Evolutionary conservation across 35 echinoderm and acorn worm species (phyloP).

Genomic region (Amphiura filiformis): DNA sequence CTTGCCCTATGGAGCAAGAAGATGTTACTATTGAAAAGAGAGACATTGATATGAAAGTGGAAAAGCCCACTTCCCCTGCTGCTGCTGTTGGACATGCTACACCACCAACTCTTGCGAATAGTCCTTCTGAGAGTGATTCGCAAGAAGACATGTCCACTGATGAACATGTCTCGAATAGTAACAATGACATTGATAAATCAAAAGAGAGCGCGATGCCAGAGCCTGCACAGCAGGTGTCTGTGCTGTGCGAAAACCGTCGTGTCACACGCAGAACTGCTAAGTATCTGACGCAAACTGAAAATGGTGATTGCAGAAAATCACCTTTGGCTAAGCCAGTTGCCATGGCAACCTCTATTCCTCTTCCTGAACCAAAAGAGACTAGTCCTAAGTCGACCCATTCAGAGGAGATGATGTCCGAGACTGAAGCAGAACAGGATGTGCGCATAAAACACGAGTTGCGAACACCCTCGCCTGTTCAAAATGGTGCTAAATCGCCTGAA

Average conservation of each 20-base stretch:
- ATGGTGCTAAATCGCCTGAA: neutral
- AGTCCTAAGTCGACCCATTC: neutral
- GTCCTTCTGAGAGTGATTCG: neutral
- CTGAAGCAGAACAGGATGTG: neutral
- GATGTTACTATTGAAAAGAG: neutral
- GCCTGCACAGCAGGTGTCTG: neutral
- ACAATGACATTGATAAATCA: neutral
- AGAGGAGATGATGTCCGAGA: neutral
- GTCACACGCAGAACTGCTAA: conserved; percentile 9
- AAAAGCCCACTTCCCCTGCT: neutral
- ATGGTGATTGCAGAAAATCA: neutral
- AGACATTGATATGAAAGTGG: neutral
- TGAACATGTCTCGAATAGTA: neutral
- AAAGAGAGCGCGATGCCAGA: neutral
- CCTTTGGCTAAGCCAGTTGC: neutral
- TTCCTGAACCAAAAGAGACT: neutral
- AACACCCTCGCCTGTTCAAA: neutral
- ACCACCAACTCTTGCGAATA: neutral
- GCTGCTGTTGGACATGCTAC: neutral
- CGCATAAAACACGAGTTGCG: neutral
- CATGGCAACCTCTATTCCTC: neutral
- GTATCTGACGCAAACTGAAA: neutral
- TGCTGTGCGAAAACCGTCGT: neutral
- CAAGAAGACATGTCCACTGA: neutral
- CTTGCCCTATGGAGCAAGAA: conserved; percentile 2